Evolutionary conservation across 2,113 vertebrate genomes (phyloP).

Genomic region (Solea solea): DNA sequence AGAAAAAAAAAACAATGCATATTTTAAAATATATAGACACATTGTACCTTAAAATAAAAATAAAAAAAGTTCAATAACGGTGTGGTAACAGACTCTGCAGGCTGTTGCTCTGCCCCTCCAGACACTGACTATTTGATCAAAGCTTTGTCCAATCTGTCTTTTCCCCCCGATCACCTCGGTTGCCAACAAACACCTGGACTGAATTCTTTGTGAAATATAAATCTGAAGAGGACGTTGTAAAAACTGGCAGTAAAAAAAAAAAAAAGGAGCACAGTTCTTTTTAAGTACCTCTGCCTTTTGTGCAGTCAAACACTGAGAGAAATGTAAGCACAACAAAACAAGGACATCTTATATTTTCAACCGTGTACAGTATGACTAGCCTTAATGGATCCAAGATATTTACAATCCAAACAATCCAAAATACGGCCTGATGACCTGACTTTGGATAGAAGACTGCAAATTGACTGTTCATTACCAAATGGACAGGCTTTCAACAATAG

Average conservation of each 20-base stretch:
- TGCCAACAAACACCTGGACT: conserved; percentile 31
- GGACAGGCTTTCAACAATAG: background rate
- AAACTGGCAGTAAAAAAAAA: conserved; percentile 27
- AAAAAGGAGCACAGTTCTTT: background rate
- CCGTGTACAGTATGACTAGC: background rate
- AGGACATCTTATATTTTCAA: conserved; percentile 1
- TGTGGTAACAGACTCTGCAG: conserved; percentile 5
- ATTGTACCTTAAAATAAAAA: conserved; percentile 5
- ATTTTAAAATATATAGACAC: background rate
- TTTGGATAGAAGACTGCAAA: background rate
- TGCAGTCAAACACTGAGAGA: background rate
- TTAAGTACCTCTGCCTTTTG: conserved; percentile 5
- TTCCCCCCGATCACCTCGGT: conserved; percentile 9
- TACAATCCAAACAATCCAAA: background rate
- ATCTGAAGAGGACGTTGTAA: conserved; percentile 17
- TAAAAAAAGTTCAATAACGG: conserved; percentile 18
- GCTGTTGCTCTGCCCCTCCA: conserved; percentile 3
- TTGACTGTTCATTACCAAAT: conserved; percentile 14
- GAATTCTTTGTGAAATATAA: conserved; percentile 32
- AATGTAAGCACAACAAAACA: conserved; percentile 6
- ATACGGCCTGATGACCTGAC: background rate
- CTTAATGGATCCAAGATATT: background rate
- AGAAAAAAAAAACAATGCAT: background rate
- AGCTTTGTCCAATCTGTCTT: conserved; percentile 40
- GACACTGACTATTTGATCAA: conserved; percentile 41